Conservation (phyloP, 2,797 vertebrate genomes). For the Enteromius treurensis region DNA sequence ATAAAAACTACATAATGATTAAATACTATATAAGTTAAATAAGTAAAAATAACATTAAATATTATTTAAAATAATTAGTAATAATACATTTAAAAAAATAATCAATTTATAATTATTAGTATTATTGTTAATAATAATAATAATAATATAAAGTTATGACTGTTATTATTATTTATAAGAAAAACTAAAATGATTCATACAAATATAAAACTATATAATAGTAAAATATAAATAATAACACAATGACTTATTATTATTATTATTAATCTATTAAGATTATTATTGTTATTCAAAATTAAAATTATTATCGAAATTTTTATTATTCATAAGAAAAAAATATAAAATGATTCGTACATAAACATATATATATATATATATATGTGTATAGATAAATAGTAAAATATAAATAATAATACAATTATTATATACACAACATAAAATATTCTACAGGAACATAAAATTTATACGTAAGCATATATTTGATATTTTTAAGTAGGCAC, state of each 20-base stretch:
- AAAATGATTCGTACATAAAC: neutral
- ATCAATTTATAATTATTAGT: no score
- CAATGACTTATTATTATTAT: neutral
- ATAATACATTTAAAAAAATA: no score
- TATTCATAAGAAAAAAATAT: no score
- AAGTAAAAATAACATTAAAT: no score
- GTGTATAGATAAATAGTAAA: neutral
- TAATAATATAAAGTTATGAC: no score
- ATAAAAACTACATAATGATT: neutral
- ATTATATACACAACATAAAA: neutral
- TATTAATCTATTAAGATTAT: neutral
- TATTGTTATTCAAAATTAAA: no score
- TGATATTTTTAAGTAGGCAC: neutral
- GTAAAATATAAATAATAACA: neutral
- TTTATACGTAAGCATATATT: neutral
- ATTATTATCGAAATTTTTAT: no score
- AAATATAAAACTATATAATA: neutral
- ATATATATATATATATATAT: neutral
- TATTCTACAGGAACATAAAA: neutral
- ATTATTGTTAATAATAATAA: no score
- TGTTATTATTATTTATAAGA: neutral
- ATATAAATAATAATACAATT: neutral
- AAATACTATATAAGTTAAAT: neutral
- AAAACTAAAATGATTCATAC: neutral
- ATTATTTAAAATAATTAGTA: no score